Percentiles rank a stretch among this genome's conserved stretches.
Conservation (phyloP, 2,113 vertebrate genomes). For the Colaptes auratus region DNA sequence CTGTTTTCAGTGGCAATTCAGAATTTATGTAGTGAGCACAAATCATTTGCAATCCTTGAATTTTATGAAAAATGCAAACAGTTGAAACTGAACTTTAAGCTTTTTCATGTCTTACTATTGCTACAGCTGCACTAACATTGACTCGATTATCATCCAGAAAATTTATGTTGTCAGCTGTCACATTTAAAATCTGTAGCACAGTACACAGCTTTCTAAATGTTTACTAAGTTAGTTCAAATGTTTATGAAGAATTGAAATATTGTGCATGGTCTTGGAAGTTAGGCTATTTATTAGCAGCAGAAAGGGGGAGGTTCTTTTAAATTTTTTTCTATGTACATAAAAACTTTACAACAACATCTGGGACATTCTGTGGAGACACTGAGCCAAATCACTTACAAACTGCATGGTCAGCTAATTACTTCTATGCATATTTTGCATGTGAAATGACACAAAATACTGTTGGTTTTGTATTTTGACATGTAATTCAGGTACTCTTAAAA, state of each 20-base stretch:
- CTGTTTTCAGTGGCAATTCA: conserved; percentile 61
- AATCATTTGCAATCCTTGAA: conserved; percentile 31
- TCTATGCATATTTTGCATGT: not conserved
- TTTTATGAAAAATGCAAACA: conserved; percentile 35
- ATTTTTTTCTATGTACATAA: conserved; percentile 10
- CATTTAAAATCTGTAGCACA: conserved; percentile 27
- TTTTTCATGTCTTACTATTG: conserved; percentile 35
- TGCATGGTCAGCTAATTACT: conserved; percentile 25
- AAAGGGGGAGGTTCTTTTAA: not conserved
- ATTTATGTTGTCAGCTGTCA: conserved; percentile 52
- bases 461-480: conserved; percentile 1
- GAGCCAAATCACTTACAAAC: conserved; percentile 49
- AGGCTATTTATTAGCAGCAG: conserved; percentile 45
- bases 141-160: conserved; percentile 56
- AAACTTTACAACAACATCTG: conserved; percentile 51
- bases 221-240: conserved; percentile 53
- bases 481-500: not conserved
- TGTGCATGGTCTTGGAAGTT: conserved; percentile 38
- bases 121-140: conserved; percentile 66
- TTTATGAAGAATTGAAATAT: conserved; percentile 61
- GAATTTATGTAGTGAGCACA: conserved; percentile 10
- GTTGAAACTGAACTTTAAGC: conserved; percentile 36
- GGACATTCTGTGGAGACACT: conserved; percentile 18
- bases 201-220: conserved; percentile 50
- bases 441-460: not conserved